Conservation (phyloP, 2,888 invertebrate species). For the Lapara coniferarum region DNA sequence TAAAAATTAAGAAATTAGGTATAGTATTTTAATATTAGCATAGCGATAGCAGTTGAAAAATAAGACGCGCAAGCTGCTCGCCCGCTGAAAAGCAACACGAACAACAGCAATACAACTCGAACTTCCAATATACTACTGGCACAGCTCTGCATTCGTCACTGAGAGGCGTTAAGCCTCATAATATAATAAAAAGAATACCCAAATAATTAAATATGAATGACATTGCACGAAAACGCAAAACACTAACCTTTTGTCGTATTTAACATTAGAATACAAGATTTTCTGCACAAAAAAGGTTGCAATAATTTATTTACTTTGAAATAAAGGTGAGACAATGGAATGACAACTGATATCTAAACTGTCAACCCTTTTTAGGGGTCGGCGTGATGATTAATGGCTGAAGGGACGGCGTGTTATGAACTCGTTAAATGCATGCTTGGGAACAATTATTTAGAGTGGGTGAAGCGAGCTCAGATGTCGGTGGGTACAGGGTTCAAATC, state of each 20-base stretch:
- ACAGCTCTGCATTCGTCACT: too few species aligned
- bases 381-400: constrained; percentile 47
- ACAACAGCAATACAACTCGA: too few species aligned
- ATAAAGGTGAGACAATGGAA: constrained; percentile 45
- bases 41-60: too few species aligned
- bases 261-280: constrained; percentile 27
- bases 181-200: too few species aligned
- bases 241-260: not conserved
- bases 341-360: constrained; percentile 42
- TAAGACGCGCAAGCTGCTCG: too few species aligned
- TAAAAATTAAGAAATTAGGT: not conserved
- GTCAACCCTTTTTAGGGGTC: constrained; percentile 52
- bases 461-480: not conserved
- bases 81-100: too few species aligned
- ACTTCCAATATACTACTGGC: too few species aligned
- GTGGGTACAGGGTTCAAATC: too few species aligned
- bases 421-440: constrained; percentile 23
- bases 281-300: constrained; percentile 41
- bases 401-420: constrained; percentile 29
- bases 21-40: too few species aligned
- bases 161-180: too few species aligned
- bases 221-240: too few species aligned
- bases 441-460: constrained; percentile 21
- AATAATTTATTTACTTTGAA: constrained; percentile 46
- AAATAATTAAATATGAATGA: too few species aligned